Evolutionary conservation across 2,888 invertebrate species (phyloP), one percentile per base, ranked within the genome.

Genomic region (Mesodorylaimus sp.): DNA sequence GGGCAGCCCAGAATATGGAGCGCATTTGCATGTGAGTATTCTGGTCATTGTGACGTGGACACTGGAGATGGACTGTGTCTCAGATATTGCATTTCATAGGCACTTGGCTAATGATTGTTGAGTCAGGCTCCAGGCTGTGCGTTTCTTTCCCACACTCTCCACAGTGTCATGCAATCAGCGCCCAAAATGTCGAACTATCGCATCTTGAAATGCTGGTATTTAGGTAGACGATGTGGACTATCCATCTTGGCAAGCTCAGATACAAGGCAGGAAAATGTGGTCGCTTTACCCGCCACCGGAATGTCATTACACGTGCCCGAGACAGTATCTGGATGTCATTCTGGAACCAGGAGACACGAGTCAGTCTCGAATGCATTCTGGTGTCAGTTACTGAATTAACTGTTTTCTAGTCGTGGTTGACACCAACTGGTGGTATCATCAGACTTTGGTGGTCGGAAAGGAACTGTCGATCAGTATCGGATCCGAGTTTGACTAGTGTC

Each of bases 171-270:
- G n/a, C n/a, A n/a, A n/a, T n/a, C n/a, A n/a, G n/a, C n/a, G n/a
- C n/a, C n/a, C n/a, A n/a, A n/a, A n/a, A n/a, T n/a, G n/a, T n/a
- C n/a, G n/a, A 7, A 32, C 32, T 32, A 32, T 13, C 32, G 32
- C 32, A 13, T 16, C 7, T 16, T 32, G 13, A 13, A 32, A 13
- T 10, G 42, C 21, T n/a, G 7, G 7, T 60, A 61, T 61, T 1
- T 61, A 91, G 89, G 81, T 93, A 57, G 93, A 93, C 70, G 83
- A 88, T 54, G 93, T 93, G 46, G 77, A 78, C 47, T 77, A 84
- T 68, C 84, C 89, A 50, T 93, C 91, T 1, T 93, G 93, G 93
- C 93, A 95, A 70, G 91, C 91, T 0, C 93, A 93, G 72, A 74
- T 93, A 45, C 77, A 77, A 47, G 91, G 93, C 0, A 76, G 73